phyloP scores from a whole-genome alignment of 1,140 invertebrate species.

The Eulimnadia texana region DNA sequence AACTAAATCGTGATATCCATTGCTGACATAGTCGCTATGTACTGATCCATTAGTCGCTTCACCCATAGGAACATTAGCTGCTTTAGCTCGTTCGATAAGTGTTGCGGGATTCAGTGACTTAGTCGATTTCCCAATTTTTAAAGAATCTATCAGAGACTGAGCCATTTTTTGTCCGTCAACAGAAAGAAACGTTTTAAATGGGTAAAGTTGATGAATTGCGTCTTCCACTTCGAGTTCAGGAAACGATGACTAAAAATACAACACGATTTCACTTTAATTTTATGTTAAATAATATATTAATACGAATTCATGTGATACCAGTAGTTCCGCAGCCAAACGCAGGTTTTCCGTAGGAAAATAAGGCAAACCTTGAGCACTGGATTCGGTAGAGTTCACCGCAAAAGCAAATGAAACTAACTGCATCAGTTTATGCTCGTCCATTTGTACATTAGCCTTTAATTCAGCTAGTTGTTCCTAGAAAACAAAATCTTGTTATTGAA shows the following conservation, averaged over 20 bases:
- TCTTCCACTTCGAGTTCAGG: constrained; percentile 40
- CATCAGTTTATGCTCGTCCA: constrained; percentile 40
- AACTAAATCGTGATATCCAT: constrained; percentile 63
- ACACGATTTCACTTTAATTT: too few species aligned
- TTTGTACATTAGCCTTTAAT: constrained; percentile 37
- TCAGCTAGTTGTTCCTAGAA: constrained; percentile 41
- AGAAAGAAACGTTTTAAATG: constrained; percentile 59
- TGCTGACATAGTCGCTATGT: constrained; percentile 41
- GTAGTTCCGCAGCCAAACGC: constrained; percentile 43
- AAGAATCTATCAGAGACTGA: constrained; percentile 44
- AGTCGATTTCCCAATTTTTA: constrained; percentile 24
- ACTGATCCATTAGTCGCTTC: constrained; percentile 27
- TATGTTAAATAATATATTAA: neutral
- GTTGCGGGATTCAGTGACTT: neutral
- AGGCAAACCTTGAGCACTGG: constrained; percentile 51
- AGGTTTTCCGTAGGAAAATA: constrained; percentile 86
- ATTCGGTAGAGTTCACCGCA: constrained; percentile 56
- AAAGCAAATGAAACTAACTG: constrained; percentile 57
- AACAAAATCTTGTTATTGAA: too few species aligned
- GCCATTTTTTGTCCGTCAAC: constrained; percentile 54
- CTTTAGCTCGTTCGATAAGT: neutral
- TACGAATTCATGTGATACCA: constrained; percentile 38
- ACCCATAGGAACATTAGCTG: constrained; percentile 17
- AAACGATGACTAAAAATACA: neutral
- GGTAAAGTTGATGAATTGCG: constrained; percentile 60